Percentiles rank a stretch among this genome's conserved stretches.
These are phyloP conservation scores for Dasypolia templi DNA, from an alignment of 2,888 invertebrate species.

Conservation along the genomic window DNA sequence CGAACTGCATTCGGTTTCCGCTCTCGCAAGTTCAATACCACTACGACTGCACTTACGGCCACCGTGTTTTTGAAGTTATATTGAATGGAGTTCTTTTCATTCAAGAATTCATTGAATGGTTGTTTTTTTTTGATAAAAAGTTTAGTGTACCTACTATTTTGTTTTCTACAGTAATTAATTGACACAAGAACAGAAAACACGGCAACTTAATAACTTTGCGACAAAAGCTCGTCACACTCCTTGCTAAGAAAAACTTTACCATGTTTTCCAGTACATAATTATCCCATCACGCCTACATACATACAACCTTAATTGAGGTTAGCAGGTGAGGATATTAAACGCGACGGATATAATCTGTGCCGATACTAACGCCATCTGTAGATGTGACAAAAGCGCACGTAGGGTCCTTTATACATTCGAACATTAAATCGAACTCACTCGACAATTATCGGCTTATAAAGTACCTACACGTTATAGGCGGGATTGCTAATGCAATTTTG, in stretches of 20 bases:
- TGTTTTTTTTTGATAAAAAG: neutral
- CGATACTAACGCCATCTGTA: conserved; percentile 60
- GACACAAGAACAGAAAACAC: neutral
- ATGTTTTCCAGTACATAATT: neutral
- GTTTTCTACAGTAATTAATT: neutral
- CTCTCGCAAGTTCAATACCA: conserved; percentile 81
- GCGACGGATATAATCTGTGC: conserved; percentile 70
- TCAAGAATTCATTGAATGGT: neutral
- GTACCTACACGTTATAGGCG: conserved; percentile 52
- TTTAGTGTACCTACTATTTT: neutral
- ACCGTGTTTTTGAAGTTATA: conserved; percentile 54
- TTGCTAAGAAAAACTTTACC: neutral
- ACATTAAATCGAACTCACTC: conserved; percentile 74
- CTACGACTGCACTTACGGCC: conserved; percentile 75
- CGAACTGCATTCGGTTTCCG: conserved; percentile 81
- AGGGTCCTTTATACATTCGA: conserved; percentile 59
- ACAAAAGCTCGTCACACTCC: neutral
- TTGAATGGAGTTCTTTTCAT: conserved; percentile 8
- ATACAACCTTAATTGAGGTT: conserved; percentile 22
- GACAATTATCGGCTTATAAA: conserved; percentile 71
- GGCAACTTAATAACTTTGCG: neutral
- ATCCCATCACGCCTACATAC: neutral
- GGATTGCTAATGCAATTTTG: conserved; percentile 73
- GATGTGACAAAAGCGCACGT: conserved; percentile 57
- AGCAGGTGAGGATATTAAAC: conserved; percentile 65